Conservation (phyloP, 2,888 invertebrate genomes). For the Amphiduros pacificus region DNA sequence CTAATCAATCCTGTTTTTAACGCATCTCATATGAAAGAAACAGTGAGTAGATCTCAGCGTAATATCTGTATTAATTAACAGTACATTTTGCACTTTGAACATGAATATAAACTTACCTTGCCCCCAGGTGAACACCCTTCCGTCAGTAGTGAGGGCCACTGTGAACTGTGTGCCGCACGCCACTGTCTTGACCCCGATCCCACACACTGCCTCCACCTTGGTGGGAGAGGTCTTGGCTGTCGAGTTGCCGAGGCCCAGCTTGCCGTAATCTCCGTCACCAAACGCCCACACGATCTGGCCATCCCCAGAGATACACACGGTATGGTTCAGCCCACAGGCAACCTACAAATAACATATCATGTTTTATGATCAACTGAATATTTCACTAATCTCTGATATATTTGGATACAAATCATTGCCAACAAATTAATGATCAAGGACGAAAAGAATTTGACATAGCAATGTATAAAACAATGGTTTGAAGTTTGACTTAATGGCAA, state of each 20-base stretch:
- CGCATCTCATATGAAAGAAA: too few relatives aligned
- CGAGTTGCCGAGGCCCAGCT: conserved; percentile 62
- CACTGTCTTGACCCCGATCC: conserved; percentile 66
- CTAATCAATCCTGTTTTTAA: too few relatives aligned
- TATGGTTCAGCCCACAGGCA: conserved; percentile 70
- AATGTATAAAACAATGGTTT: too few relatives aligned
- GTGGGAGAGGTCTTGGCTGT: conserved; percentile 57
- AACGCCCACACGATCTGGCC: conserved; percentile 68
- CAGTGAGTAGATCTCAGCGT: too few relatives aligned
- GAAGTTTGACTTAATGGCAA: not conserved
- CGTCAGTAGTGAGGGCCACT: conserved; percentile 67
- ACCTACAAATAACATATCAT: conserved; percentile 52
- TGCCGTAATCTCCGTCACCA: conserved; percentile 71
- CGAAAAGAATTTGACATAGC: too few relatives aligned
- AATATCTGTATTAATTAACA: too few relatives aligned
- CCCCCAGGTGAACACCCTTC: conserved; percentile 68
- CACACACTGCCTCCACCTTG: conserved; percentile 65
- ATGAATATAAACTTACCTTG: conserved; percentile 43
- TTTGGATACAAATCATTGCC: not conserved
- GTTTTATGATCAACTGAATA: not conserved
- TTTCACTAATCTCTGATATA: not conserved
- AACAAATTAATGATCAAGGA: not conserved
- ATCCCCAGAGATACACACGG: conserved; percentile 67
- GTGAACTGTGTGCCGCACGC: conserved; percentile 70
- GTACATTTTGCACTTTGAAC: too few relatives aligned